These are phyloP conservation scores for Operophtera brumata DNA, from an alignment of 2,888 invertebrate genomes.

Conservation along the genomic window DNA sequence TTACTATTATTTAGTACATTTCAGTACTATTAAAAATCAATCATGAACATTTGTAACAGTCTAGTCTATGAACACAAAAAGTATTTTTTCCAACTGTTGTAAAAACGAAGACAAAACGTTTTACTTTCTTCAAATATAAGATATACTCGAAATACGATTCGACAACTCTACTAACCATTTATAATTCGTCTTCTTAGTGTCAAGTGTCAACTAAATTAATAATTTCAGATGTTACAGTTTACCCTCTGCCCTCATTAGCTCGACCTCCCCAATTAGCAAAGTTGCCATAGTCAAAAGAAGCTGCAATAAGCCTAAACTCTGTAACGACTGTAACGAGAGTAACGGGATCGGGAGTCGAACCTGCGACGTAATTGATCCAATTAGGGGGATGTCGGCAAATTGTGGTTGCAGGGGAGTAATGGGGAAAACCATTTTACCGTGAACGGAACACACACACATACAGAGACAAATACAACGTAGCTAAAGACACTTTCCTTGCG, in stretches of 20 bases:
- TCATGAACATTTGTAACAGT: too few species aligned
- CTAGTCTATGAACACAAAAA: too few species aligned
- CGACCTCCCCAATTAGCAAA: conserved; percentile 13
- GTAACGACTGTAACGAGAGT: conserved; percentile 35
- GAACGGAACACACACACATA: conserved; percentile 9
- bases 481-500: too few species aligned
- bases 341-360: conserved; percentile 34
- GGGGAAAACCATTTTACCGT: conserved; percentile 32
- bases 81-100: too few species aligned
- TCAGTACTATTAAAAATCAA: too few species aligned
- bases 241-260: conserved; percentile 16
- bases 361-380: conserved; percentile 61
- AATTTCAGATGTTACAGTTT: not conserved
- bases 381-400: conserved; percentile 48
- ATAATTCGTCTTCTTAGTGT: too few species aligned
- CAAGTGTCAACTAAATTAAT: too few species aligned
- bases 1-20: too few species aligned
- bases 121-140: too few species aligned
- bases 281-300: conserved; percentile 20
- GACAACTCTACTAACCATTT: too few species aligned
- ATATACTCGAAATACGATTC: too few species aligned
- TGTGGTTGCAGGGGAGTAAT: conserved; percentile 41
- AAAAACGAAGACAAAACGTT: too few species aligned
- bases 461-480: conserved; percentile 1
- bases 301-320: conserved; percentile 17